A percentile compares a stretch with the other conserved stretches of the same genome.
Evolutionary conservation across 2,888 invertebrate species (phyloP).

Genomic region (Eubasilissa splendida): DNA sequence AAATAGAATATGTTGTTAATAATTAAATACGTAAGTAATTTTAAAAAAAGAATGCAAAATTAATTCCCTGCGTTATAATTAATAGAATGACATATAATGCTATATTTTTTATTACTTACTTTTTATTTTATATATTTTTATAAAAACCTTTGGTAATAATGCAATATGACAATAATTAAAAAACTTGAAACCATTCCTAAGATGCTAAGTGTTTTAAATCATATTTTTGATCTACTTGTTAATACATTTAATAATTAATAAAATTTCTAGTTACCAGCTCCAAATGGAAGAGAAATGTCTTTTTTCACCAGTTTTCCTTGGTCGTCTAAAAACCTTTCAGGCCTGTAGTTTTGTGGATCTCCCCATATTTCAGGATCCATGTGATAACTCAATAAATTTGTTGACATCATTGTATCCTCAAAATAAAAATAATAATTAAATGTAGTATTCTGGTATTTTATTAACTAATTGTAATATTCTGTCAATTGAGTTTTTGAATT

Average conservation of each 20-base stretch:
- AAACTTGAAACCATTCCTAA: neutral
- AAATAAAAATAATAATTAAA: neutral
- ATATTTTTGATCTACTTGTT: neutral
- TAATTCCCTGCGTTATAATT: no score
- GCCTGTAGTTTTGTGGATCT: constrained; percentile 76
- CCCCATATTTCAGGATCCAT: constrained; percentile 73
- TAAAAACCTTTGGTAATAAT: neutral
- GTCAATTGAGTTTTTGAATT: no score
- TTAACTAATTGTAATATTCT: no score
- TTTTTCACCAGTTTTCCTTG: constrained; percentile 61
- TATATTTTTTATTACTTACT: neutral
- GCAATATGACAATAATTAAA: neutral
- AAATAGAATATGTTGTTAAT: no score
- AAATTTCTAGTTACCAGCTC: constrained; percentile 62
- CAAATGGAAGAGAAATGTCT: constrained; percentile 64
- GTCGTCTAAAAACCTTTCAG: constrained; percentile 75
- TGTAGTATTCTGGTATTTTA: no score
- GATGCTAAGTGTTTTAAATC: neutral
- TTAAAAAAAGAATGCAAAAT: no score
- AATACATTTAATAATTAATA: neutral
- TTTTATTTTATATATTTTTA: no score
- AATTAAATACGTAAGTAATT: no score
- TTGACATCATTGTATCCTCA: constrained; percentile 71
- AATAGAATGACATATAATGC: neutral
- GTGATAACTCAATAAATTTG: constrained; percentile 66